Evolutionary conservation across 2,797 vertebrate species (phyloP).

Genomic region (Hylomyscus alleni): DNA sequence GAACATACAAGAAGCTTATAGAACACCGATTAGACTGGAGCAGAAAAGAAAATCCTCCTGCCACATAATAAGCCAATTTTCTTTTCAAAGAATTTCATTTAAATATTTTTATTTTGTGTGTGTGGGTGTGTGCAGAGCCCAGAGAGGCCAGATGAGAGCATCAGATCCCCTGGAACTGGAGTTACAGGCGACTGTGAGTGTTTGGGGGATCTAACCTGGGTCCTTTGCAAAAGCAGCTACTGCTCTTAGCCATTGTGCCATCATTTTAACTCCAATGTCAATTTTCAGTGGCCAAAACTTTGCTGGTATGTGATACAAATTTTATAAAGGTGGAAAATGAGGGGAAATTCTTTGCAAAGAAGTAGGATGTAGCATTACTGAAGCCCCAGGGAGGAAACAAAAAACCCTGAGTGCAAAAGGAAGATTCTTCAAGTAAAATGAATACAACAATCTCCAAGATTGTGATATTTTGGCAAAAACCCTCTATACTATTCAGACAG

Average conservation of each 20-base stretch:
- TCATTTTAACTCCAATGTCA: not conserved
- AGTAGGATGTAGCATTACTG: not conserved
- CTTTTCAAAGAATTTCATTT: not conserved
- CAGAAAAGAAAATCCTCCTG: not conserved
- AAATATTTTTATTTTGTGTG: not conserved
- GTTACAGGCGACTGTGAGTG: not conserved
- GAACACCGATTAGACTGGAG: not conserved
- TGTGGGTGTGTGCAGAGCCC: not conserved
- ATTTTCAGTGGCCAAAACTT: not conserved
- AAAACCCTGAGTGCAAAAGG: not conserved
- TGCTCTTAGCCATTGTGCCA: no score
- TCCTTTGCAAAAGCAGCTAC: not conserved
- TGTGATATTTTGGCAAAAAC: not conserved
- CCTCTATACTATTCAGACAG: not conserved
- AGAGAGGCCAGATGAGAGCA: not conserved
- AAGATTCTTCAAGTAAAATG: not conserved
- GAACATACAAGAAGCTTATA: not conserved
- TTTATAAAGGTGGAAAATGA: not conserved
- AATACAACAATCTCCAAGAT: not conserved
- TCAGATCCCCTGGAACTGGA: not conserved
- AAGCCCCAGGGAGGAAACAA: not conserved
- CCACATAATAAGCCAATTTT: not conserved
- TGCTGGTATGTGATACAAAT: not conserved
- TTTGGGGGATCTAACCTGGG: not conserved
- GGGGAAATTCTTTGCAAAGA: not conserved